Evolutionary conservation across 2,113 vertebrate species (phyloP).

Genomic region (Dicaeum eximium): DNA sequence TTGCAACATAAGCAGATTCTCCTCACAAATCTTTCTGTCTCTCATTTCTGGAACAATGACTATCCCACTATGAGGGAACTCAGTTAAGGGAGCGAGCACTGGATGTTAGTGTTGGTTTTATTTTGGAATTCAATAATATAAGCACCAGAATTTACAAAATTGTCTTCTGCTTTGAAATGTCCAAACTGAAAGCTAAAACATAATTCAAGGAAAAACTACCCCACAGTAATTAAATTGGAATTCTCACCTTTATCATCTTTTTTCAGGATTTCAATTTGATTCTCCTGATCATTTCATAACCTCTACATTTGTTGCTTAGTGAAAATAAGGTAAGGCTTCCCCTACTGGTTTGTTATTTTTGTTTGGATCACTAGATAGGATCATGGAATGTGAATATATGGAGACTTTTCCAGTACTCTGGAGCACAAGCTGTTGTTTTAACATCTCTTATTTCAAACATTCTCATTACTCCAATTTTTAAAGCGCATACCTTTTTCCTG

Average conservation of each 20-base stretch:
- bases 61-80: not conserved
- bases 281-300: not conserved
- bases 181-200: not conserved
- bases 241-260: not conserved
- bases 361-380: not conserved
- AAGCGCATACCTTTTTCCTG: not conserved
- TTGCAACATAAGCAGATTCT: not conserved
- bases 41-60: not conserved
- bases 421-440: not conserved
- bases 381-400: not conserved
- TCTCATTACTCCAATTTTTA: not conserved
- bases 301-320: not conserved
- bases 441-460: not conserved
- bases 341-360: not conserved
- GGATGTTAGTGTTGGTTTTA: not conserved
- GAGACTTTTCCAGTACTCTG: not conserved
- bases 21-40: not conserved
- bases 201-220: not conserved
- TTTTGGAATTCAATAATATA: not conserved
- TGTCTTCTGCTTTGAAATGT: not conserved
- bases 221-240: not conserved
- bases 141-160: not conserved
- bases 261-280: not conserved
- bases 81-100: not conserved
- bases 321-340: not conserved